Conservation (phyloP, 2,888 invertebrate genomes). For the Acanthosepion pharaonis region DNA sequence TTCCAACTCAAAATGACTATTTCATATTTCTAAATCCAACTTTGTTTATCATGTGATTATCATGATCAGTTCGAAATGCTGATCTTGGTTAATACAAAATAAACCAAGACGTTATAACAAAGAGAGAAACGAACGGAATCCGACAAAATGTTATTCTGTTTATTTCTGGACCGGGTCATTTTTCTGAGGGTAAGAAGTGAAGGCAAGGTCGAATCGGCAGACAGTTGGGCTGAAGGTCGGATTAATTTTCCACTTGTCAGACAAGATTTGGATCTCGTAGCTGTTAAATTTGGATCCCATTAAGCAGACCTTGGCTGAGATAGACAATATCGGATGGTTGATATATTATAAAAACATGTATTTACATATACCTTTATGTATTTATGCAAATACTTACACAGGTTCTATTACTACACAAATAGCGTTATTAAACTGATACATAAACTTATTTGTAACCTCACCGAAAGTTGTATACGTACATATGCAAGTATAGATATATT, state of each 20-base stretch:
- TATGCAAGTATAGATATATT: not conserved
- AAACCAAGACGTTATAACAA: not conserved
- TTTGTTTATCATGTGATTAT: not conserved
- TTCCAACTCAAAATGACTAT: not conserved
- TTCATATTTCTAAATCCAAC: not conserved
- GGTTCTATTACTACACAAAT: not conserved
- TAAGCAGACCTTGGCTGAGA: not conserved
- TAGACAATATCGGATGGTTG: not conserved
- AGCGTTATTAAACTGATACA: not conserved
- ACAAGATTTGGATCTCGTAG: not conserved
- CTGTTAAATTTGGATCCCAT: not conserved
- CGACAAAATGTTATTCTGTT: not conserved
- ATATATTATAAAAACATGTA: not conserved
- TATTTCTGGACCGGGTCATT: not conserved
- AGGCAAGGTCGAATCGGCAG: not conserved
- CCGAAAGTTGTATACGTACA: not conserved
- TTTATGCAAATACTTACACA: not conserved
- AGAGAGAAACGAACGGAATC: not conserved
- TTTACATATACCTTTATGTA: not conserved
- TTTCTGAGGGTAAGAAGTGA: constrained; percentile 2
- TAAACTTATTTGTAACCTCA: not conserved
- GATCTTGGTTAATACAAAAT: not conserved
- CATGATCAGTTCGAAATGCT: not conserved
- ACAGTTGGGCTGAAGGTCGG: not conserved
- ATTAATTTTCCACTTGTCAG: constrained; percentile 33